These are phyloP conservation scores for Tridacna gigas DNA, from an alignment of 2,888 invertebrate species.

Conservation along the genomic window DNA sequence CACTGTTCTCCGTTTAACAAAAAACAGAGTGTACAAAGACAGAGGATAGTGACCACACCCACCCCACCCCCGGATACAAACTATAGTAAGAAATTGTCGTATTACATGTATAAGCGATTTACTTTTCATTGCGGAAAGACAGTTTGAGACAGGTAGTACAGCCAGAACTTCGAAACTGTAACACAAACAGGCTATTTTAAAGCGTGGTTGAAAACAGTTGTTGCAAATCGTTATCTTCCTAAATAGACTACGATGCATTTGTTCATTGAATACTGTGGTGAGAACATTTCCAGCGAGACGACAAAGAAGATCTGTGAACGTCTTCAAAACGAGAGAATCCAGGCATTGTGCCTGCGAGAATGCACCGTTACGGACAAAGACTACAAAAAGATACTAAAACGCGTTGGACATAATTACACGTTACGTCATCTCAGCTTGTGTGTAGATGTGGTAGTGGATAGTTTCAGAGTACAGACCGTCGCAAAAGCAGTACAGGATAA, in stretches of 20 bases:
- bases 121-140: neutral
- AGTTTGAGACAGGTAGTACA: neutral
- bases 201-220: no score
- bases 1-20: no score
- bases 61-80: no score
- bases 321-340: conserved; percentile 69
- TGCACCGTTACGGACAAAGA: conserved; percentile 73
- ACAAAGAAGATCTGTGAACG: conserved; percentile 70
- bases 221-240: no score
- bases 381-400: conserved; percentile 73
- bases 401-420: conserved; percentile 67
- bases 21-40: no score
- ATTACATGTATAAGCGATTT: no score
- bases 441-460: conserved; percentile 72
- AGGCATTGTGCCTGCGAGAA: conserved; percentile 75
- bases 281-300: neutral
- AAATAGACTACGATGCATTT: neutral
- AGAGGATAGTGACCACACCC: no score
- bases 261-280: conserved; percentile 15
- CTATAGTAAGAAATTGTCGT: no score
- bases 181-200: no score
- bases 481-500: conserved; percentile 74
- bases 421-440: conserved; percentile 78
- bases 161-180: no score
- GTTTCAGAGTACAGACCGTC: conserved; percentile 71